Evolutionary conservation across 2,888 invertebrate species (phyloP).

Genomic region (Lasioglossum vierecki): DNA sequence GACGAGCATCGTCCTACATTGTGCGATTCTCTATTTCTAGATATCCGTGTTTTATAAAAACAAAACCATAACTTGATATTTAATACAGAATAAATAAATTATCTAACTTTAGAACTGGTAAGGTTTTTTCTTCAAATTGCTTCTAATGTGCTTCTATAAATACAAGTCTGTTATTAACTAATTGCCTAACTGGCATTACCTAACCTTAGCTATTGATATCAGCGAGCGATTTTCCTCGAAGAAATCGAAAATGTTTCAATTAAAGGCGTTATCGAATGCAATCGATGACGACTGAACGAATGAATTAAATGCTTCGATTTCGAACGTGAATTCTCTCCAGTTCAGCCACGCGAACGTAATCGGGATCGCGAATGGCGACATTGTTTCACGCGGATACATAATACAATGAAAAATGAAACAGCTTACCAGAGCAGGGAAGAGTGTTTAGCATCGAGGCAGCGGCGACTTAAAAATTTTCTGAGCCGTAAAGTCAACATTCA

Average conservation of each 20-base stretch:
- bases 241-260: neutral
- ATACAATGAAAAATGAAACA: conserved; percentile 1
- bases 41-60: neutral
- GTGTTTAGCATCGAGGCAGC: conserved; percentile 71
- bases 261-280: neutral
- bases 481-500: conserved; percentile 68
- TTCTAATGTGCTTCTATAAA: neutral
- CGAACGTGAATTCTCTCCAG: neutral
- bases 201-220: neutral
- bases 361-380: neutral
- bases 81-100: neutral
- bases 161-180: neutral
- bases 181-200: neutral
- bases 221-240: neutral
- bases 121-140: neutral
- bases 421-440: conserved; percentile 58
- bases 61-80: neutral
- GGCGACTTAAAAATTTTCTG: conserved; percentile 66
- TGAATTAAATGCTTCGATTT: neutral
- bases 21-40: neutral
- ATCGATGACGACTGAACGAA: neutral
- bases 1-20: neutral
- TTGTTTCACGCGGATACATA: neutral
- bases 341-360: neutral
- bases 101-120: neutral